These are phyloP conservation scores for Scatophagus argus DNA, from an alignment of 2,113 vertebrate genomes.

Conservation along the genomic window DNA sequence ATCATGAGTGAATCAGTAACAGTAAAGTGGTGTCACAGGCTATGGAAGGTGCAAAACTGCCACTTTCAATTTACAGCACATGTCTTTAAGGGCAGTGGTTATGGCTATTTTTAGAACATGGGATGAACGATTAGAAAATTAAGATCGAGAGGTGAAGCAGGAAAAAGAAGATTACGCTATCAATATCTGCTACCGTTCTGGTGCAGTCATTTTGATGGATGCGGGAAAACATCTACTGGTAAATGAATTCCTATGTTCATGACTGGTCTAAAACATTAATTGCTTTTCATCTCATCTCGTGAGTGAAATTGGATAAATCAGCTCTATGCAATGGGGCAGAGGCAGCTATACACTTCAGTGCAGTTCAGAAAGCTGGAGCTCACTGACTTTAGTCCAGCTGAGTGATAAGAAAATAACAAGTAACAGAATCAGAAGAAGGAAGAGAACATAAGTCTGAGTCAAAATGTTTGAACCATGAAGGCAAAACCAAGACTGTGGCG, in stretches of 20 bases:
- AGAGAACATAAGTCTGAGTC: neutral
- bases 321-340: neutral
- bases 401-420: neutral
- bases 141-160: conserved; percentile 23
- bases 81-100: conserved; percentile 21
- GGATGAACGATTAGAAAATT: conserved; percentile 42
- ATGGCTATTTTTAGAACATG: conserved; percentile 51
- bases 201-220: conserved; percentile 26
- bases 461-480: neutral
- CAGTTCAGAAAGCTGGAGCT: neutral
- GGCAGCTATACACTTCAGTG: neutral
- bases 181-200: neutral
- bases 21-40: conserved; percentile 47
- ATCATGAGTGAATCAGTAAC: conserved; percentile 63
- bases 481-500: neutral
- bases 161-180: neutral
- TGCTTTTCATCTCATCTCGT: conserved; percentile 35
- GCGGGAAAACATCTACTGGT: neutral
- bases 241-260: conserved; percentile 16
- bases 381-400: neutral
- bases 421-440: neutral
- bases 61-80: conserved; percentile 46
- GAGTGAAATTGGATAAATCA: conserved; percentile 38
- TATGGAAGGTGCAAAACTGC: conserved; percentile 42
- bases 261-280: conserved; percentile 29